A percentile compares a stretch with the other conserved stretches of the same genome.
Evolutionary conservation across 2,113 vertebrate genomes (phyloP).

Genomic region (Corapipo altera): DNA sequence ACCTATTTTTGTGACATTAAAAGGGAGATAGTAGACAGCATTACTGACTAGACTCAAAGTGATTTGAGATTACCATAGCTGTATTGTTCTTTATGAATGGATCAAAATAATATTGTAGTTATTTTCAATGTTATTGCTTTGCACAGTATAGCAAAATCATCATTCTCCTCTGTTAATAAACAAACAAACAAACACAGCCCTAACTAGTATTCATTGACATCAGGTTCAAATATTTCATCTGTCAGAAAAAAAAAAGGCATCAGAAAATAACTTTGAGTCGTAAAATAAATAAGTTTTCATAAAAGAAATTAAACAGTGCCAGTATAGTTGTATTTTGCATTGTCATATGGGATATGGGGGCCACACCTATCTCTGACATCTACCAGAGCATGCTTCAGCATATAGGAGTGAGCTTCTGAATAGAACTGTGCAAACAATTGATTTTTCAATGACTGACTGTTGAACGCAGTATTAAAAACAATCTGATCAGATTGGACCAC

Average conservation of each 20-base stretch:
- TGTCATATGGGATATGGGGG: not conserved
- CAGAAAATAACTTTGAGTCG: not conserved
- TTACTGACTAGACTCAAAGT: not conserved
- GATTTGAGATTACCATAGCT: not conserved
- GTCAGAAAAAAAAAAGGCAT: not conserved
- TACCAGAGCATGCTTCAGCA: not conserved
- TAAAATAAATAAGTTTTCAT: not conserved
- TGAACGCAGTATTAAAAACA: not conserved
- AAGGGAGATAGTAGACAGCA: not conserved
- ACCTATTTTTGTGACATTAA: not conserved
- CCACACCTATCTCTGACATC: not conserved
- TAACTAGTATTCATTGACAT: not conserved
- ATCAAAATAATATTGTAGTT: not conserved
- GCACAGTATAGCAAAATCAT: not conserved
- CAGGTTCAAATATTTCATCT: not conserved
- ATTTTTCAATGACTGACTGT: not conserved
- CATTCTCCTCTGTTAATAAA: not conserved
- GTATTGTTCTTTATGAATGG: not conserved
- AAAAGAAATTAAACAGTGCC: not conserved
- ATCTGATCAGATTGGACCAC: not conserved
- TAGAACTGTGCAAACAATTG: not conserved
- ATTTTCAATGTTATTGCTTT: not conserved
- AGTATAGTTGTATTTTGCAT: not conserved
- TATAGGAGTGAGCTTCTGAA: not conserved
- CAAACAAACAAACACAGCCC: not conserved